These are phyloP conservation scores for Calidris pygmaea DNA, from an alignment of 2,113 vertebrate genomes.

Conservation along the genomic window DNA sequence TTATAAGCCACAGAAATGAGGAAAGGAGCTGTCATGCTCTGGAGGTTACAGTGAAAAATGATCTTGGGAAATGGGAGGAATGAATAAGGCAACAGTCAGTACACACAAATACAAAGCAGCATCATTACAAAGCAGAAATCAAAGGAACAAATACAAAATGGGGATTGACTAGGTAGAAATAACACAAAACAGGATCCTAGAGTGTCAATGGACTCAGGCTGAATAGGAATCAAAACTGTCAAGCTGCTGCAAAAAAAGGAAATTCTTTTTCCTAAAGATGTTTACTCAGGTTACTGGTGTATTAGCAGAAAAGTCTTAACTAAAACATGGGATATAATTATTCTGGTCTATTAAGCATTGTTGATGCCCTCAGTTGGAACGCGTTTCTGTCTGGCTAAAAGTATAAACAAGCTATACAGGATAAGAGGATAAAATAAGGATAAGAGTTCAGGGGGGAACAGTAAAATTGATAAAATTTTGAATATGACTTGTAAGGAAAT, in stretches of 20 bases:
- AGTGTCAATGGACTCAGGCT: background rate
- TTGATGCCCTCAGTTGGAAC: background rate
- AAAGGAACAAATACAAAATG: constrained; percentile 38
- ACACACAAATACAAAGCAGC: constrained; percentile 17
- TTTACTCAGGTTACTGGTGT: too few species aligned
- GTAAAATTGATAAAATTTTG: constrained; percentile 3
- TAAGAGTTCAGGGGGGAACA: background rate
- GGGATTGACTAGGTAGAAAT: constrained; percentile 33
- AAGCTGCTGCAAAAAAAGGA: background rate
- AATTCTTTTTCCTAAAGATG: too few species aligned
- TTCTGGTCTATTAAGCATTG: constrained; percentile 35
- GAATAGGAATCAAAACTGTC: constrained; percentile 10
- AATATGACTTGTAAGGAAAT: background rate
- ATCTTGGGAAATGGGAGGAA: constrained; percentile 36
- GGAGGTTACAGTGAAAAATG: constrained; percentile 40
- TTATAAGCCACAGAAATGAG: background rate
- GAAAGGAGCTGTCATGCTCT: constrained; percentile 13
- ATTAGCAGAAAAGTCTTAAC: constrained; percentile 13
- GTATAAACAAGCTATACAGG: background rate
- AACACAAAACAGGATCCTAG: constrained; percentile 7
- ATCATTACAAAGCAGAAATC: constrained; percentile 37
- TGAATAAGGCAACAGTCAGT: constrained; percentile 23
- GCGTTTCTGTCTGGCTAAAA: background rate
- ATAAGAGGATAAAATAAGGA: background rate
- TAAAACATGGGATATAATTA: background rate